Evolutionary conservation across 2,113 vertebrate genomes (phyloP).

Genomic region (Symphodus melops): DNA sequence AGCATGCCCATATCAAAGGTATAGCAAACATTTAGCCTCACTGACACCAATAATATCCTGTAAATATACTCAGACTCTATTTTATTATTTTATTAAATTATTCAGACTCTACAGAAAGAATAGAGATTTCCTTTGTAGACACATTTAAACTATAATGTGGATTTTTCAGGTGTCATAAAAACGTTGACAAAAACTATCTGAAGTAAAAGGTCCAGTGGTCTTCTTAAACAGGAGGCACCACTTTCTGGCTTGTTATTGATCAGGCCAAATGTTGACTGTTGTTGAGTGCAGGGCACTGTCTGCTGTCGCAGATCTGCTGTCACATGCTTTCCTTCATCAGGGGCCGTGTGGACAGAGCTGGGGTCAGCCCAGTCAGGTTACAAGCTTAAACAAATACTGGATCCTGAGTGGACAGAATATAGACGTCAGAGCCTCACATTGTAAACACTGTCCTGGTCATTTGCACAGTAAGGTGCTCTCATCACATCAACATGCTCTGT

Average conservation of each 20-base stretch:
- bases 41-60: too few relatives aligned
- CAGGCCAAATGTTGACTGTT: background rate
- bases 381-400: slow-evolving; percentile 45
- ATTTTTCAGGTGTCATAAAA: background rate
- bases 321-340: slow-evolving; percentile 38
- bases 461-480: background rate
- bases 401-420: slow-evolving; percentile 28
- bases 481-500: slow-evolving; percentile 9
- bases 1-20: too few relatives aligned
- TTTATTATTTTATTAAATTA: too few relatives aligned
- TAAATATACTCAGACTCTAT: too few relatives aligned
- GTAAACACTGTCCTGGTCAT: slow-evolving; percentile 15
- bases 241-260: background rate
- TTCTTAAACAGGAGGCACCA: background rate
- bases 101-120: background rate
- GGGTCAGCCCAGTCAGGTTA: slow-evolving; percentile 1
- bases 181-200: too few relatives aligned
- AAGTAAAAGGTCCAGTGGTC: too few relatives aligned
- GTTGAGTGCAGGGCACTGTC: background rate
- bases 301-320: slow-evolving; percentile 13
- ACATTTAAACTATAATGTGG: background rate
- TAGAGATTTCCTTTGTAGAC: background rate
- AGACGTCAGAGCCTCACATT: slow-evolving; percentile 31
- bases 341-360: slow-evolving; percentile 29
- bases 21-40: too few relatives aligned